A percentile compares a stretch with the other conserved stretches of the same genome.
Conservation (phyloP, 1,140 invertebrate genomes). For the Macrotrachela quadricornifera region DNA sequence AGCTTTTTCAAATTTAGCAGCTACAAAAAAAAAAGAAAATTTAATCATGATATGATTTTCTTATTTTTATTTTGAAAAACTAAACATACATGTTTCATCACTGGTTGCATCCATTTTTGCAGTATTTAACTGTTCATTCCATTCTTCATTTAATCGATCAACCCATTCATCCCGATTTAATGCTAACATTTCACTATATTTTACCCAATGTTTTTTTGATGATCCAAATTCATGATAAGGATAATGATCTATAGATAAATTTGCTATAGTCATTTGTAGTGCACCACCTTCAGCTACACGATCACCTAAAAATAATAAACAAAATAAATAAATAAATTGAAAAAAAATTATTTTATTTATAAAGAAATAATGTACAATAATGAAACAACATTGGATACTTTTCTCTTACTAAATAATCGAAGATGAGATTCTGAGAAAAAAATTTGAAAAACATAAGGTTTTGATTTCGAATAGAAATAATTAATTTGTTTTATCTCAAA, state of each 20-base stretch:
- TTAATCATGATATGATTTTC: no score
- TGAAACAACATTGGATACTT: not conserved
- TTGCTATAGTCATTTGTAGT: constrained; percentile 61
- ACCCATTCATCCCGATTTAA: constrained; percentile 27
- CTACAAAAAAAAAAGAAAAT: not conserved
- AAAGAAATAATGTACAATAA: no score
- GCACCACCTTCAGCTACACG: constrained; percentile 50
- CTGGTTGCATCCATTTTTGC: not conserved
- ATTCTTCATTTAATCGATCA: constrained; percentile 24
- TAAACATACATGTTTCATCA: not conserved
- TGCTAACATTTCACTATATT: constrained; percentile 27
- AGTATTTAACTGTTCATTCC: constrained; percentile 14
- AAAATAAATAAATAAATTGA: no score
- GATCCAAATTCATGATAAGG: constrained; percentile 69
- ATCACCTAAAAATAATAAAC: not conserved
- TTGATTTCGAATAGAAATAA: no score
- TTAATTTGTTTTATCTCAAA: no score
- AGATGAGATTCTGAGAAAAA: constrained; percentile 10
- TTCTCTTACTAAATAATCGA: not conserved
- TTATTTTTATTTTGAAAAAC: not conserved
- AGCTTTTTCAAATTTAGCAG: not conserved
- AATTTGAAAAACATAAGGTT: no score
- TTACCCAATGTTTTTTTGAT: constrained; percentile 46
- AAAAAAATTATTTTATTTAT: no score
- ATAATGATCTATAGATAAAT: constrained; percentile 80